phyloP scores from a whole-genome alignment of 2,113 vertebrate genomes.

The Hemiscyllium ocellatum region DNA sequence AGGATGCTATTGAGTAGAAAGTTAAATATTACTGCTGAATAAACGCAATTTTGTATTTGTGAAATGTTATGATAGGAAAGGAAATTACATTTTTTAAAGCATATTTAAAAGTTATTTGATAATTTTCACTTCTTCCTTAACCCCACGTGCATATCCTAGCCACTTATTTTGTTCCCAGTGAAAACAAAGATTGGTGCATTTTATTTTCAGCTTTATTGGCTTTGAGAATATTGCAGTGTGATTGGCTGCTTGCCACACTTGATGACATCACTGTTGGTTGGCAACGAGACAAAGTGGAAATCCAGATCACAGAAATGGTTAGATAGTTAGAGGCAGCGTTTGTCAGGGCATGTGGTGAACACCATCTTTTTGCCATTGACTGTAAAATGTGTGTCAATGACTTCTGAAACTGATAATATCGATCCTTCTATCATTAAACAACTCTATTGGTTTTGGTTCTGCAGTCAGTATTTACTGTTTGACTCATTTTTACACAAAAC shows the following conservation, averaged over 20 bases:
- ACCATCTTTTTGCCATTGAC: not conserved
- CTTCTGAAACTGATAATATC: not conserved
- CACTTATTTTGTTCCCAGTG: not conserved
- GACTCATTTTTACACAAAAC: not conserved
- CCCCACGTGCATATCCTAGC: not conserved
- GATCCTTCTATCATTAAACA: not conserved
- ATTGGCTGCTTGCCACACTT: not conserved
- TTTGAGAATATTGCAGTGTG: not conserved
- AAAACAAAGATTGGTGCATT: not conserved
- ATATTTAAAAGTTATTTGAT: not conserved
- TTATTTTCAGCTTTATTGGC: not conserved
- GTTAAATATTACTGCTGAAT: not conserved
- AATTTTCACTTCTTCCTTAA: not conserved
- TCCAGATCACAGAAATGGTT: not conserved
- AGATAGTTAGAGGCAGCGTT: not conserved
- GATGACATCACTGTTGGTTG: not conserved
- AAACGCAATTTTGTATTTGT: not conserved
- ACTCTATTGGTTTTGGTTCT: not conserved
- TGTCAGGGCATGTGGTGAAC: not conserved
- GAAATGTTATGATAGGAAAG: not conserved
- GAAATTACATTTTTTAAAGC: not conserved
- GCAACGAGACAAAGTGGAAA: not conserved
- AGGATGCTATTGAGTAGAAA: not conserved
- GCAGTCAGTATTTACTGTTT: not conserved
- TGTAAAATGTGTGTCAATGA: not conserved